These are phyloP conservation scores for Leptobrachium ailaonicum DNA, from an alignment of 2,113 vertebrate species.

Conservation along the genomic window DNA sequence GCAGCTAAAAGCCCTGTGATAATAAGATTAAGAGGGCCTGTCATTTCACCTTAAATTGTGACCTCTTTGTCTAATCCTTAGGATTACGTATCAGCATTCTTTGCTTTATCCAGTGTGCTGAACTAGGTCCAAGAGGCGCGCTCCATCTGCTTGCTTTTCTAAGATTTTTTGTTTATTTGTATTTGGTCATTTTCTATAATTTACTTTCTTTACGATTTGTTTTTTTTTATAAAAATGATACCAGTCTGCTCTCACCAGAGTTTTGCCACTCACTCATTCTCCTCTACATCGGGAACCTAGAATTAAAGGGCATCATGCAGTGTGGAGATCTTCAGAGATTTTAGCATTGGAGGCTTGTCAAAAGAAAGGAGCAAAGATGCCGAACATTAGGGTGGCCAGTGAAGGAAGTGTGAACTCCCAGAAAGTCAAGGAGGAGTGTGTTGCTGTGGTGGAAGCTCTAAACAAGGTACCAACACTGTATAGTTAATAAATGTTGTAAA, in stretches of 20 bases:
- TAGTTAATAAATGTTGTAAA: no score
- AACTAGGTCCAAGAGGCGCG: conserved; percentile 4
- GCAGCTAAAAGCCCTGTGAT: conserved; percentile 2
- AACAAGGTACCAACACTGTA: conserved; percentile 38
- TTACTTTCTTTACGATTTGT: no score
- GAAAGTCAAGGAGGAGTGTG: conserved; percentile 43
- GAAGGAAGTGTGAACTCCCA: conserved; percentile 30
- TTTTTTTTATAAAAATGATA: no score
- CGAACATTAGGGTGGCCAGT: conserved; percentile 40
- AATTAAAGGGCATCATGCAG: neutral
- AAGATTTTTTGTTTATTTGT: neutral
- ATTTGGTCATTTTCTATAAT: no score
- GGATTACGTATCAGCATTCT: conserved; percentile 42
- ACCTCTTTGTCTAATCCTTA: conserved; percentile 32
- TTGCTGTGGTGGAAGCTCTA: conserved; percentile 30
- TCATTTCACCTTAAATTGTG: conserved; percentile 29
- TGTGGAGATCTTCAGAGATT: neutral
- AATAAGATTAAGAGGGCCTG: conserved; percentile 33
- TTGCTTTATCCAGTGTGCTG: neutral
- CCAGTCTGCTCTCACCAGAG: neutral
- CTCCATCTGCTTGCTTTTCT: neutral
- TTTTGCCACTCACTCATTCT: neutral
- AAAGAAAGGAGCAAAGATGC: conserved; percentile 26
- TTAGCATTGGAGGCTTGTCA: conserved; percentile 20
- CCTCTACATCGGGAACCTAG: neutral